These are phyloP conservation scores for Bos indicus DNA, from an alignment of 2,113 vertebrate species.

Conservation along the genomic window DNA sequence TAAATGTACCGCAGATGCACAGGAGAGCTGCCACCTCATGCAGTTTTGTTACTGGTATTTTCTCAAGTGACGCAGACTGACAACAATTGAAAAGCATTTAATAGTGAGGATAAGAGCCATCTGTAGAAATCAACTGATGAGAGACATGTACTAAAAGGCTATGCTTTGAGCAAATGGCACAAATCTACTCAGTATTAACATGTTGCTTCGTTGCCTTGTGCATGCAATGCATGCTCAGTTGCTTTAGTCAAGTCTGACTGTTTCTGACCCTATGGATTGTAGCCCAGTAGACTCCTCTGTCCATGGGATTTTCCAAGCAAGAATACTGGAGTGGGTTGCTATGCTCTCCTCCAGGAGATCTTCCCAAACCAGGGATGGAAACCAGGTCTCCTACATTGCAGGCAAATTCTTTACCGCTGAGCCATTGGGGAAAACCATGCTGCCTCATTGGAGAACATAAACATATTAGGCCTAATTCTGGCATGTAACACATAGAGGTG, in stretches of 20 bases:
- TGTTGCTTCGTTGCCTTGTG: background rate
- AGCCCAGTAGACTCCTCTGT: background rate
- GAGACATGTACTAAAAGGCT: background rate
- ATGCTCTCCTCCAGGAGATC: background rate
- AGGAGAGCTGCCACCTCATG: background rate
- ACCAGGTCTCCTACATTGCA: background rate
- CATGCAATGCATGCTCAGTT: background rate
- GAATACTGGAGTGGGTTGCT: background rate
- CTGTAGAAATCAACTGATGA: background rate
- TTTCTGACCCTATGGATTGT: background rate
- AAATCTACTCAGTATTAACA: background rate
- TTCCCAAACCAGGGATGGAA: background rate
- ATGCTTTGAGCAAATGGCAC: background rate
- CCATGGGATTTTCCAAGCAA: background rate
- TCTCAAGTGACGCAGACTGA: background rate
- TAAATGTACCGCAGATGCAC: fast-evolving
- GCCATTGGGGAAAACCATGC: background rate
- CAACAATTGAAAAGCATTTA: background rate
- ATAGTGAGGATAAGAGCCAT: background rate
- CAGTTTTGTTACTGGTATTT: background rate
- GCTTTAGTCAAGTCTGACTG: background rate
- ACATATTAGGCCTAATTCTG: background rate
- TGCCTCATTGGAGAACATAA: background rate
- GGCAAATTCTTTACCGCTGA: background rate
- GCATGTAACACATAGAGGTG: background rate